Evolutionary conservation across 2,797 vertebrate genomes (phyloP), one percentile per base, ranked within the genome.

Genomic region (Simalia tracyae): DNA sequence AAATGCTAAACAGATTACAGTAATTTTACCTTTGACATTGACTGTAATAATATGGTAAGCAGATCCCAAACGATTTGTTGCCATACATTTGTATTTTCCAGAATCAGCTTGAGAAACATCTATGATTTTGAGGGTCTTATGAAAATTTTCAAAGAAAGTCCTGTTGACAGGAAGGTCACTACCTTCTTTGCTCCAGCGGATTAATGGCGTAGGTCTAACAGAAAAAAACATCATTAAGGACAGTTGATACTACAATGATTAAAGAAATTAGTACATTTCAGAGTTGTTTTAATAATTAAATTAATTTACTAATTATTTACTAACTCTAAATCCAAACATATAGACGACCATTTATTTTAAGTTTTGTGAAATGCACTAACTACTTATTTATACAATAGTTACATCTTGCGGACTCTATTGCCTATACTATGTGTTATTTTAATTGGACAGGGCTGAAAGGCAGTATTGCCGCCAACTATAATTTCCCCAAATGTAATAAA

Each of bases 71-170:
- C 8, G 15, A 96, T 99, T 99, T 95, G 95, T 98, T 91, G 98
- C 99, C n/a, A 97, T 97, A 95, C 99, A 99, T 93, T 98, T 99
- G 96, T 99, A 99, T 88, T 98, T 98, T 84, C 99, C 99, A 7
- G 98, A 98, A 86, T 99, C 99, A 0, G 98, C 98, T 96, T 99
- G 99, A 0, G 98, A 98, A 95, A 99, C 98, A 60, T 98, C 97
- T 94, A 94, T 91, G 42, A 99, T 99, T 87, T 97, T 98, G 60
- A 99, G 98, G 1, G 98, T 99, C 98, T 99, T 99, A 95, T 98
- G 98, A 96, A 98, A 99, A 95, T 99, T 98, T 95, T 97, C 97
- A 96, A 98, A 98, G 94, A 97, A 98, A 0, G 97, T 98, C 92
- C 98, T 98, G 64, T 97, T 97, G 68, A 93, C 92, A 1, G 99